phyloP scores from a whole-genome alignment of 2,888 invertebrate species.

The Trachelus stipa region DNA sequence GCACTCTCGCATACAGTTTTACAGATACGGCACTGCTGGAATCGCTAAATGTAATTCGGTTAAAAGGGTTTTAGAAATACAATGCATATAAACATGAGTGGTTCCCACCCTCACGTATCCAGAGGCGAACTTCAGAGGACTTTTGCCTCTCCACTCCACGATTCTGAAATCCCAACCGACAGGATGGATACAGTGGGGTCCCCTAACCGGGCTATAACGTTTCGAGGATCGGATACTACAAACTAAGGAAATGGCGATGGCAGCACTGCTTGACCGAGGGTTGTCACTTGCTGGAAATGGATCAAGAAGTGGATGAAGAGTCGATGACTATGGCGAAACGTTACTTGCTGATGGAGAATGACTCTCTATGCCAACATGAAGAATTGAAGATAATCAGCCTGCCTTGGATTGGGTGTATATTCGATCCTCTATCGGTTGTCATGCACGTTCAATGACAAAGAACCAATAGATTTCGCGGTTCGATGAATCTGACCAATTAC shows the following conservation, averaged over 20 bases:
- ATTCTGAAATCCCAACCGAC: neutral
- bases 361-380: neutral
- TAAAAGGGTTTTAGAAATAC: constrained; percentile 67
- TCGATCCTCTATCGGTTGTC: neutral
- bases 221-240: constrained; percentile 29
- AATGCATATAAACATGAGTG: constrained; percentile 66
- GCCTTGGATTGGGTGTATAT: neutral
- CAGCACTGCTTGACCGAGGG: neutral
- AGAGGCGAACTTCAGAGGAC: constrained; percentile 19
- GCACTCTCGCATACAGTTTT: constrained; percentile 38
- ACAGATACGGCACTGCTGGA: constrained; percentile 53
- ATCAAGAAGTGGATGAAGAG: neutral
- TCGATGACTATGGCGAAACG: neutral
- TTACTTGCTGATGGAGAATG: neutral
- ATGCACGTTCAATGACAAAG: neutral
- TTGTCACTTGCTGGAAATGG: neutral
- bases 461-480: neutral
- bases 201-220: constrained; percentile 44
- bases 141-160: constrained; percentile 3
- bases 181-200: constrained; percentile 13
- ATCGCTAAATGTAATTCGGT: constrained; percentile 66
- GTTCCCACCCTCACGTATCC: constrained; percentile 33
- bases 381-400: neutral
- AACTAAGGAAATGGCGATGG: neutral
- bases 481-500: neutral